Conservation (phyloP, 2,888 invertebrate genomes). For the Loripinus fragilis region DNA sequence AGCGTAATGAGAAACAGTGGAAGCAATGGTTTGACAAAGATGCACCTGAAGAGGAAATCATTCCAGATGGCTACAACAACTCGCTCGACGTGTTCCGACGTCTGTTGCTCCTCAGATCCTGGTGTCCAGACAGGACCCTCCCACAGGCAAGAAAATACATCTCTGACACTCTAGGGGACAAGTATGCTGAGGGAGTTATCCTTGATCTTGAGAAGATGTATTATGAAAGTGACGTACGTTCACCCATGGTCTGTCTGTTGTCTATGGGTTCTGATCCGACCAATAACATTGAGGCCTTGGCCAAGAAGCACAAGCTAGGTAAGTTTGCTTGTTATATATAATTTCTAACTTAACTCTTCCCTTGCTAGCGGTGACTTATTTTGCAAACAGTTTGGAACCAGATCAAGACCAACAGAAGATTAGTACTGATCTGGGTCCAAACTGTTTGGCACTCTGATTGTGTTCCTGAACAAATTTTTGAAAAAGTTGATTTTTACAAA, state of each 20-base stretch:
- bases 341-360: too few species aligned
- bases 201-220: slow-evolving; percentile 83
- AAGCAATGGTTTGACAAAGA: slow-evolving; percentile 84
- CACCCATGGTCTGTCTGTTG: slow-evolving; percentile 82
- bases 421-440: too few species aligned
- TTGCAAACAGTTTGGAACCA: too few species aligned
- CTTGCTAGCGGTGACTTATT: too few species aligned
- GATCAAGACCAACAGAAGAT: too few species aligned
- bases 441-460: too few species aligned
- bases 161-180: slow-evolving; percentile 81
- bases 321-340: too few species aligned
- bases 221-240: slow-evolving; percentile 80
- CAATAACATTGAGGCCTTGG: slow-evolving; percentile 81
- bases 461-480: too few species aligned
- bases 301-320: slow-evolving; percentile 83
- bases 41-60: slow-evolving; percentile 82
- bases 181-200: slow-evolving; percentile 83
- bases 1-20: slow-evolving; percentile 83
- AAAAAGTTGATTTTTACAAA: too few species aligned
- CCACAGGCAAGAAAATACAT: slow-evolving; percentile 82
- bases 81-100: slow-evolving; percentile 83
- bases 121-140: slow-evolving; percentile 83
- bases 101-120: slow-evolving; percentile 82
- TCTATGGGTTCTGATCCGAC: slow-evolving; percentile 84
- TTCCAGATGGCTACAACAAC: slow-evolving; percentile 83